Evolutionary conservation across 2,888 invertebrate species (phyloP).

Genomic region (Plemyria rubiginata): DNA sequence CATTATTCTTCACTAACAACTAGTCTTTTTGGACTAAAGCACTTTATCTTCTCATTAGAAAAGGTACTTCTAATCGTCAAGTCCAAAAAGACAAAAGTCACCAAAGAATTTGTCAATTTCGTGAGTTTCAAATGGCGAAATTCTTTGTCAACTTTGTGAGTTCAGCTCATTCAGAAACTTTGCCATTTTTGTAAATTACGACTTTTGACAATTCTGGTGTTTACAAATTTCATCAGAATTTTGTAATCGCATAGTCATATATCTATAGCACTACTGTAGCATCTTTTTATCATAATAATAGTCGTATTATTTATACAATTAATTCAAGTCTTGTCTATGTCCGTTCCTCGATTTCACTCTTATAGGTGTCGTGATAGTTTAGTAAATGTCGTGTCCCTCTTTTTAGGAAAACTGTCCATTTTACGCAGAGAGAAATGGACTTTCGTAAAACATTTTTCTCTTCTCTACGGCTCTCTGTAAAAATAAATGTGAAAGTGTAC

Average conservation of each 20-base stretch:
- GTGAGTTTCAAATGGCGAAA: constrained; percentile 1
- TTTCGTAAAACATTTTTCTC: constrained; percentile 32
- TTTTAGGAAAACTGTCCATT: constrained; percentile 48
- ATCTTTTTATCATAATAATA: constrained; percentile 56
- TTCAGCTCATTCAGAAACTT: not conserved
- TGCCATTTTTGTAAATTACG: constrained; percentile 5
- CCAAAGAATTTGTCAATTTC: constrained; percentile 28
- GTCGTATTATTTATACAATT: constrained; percentile 66
- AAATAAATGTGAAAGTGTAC: constrained; percentile 35
- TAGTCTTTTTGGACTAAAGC: constrained; percentile 52
- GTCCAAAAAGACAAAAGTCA: constrained; percentile 39
- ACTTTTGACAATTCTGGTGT: not conserved
- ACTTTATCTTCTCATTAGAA: constrained; percentile 43
- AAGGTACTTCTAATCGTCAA: constrained; percentile 26
- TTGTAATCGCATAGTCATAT: constrained; percentile 45
- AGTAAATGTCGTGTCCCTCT: constrained; percentile 81
- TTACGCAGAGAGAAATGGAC: constrained; percentile 34
- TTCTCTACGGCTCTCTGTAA: constrained; percentile 33
- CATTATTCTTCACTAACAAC: constrained; percentile 44
- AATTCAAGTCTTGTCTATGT: constrained; percentile 78
- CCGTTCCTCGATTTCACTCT: constrained; percentile 83
- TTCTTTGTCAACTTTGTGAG: constrained; percentile 1
- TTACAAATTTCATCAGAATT: constrained; percentile 31
- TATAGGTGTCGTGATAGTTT: constrained; percentile 83
- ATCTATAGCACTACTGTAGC: constrained; percentile 63